phyloP scores from a whole-genome alignment of 2,797 vertebrate species.

The Anguilla obscura region DNA sequence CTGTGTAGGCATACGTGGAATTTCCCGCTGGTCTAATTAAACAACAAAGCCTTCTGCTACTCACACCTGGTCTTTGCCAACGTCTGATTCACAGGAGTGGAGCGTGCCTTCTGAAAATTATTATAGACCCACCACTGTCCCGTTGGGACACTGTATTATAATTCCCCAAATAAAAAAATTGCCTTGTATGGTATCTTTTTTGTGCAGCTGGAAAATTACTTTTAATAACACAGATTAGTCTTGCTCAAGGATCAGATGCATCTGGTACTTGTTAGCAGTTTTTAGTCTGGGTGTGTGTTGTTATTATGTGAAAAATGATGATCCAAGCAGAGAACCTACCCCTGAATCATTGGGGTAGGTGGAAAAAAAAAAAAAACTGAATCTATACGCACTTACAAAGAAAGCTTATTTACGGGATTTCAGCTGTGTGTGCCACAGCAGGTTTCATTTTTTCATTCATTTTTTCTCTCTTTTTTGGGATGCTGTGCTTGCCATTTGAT shows the following conservation, averaged over 20 bases:
- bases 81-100: conserved; percentile 1
- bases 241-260: background rate
- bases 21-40: conserved; percentile 21
- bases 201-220: conserved; percentile 15
- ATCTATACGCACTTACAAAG: background rate
- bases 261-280: background rate
- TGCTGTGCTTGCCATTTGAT: background rate
- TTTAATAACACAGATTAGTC: conserved; percentile 30
- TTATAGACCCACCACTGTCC: background rate
- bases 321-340: background rate
- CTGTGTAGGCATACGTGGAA: conserved; percentile 14
- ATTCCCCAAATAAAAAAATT: background rate
- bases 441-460: background rate
- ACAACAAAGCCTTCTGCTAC: conserved; percentile 13
- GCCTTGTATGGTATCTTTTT: background rate
- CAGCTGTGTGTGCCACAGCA: background rate
- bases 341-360: background rate
- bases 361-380: background rate
- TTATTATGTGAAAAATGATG: background rate
- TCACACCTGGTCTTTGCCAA: conserved; percentile 21
- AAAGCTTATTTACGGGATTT: background rate
- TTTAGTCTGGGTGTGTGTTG: background rate
- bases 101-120: conserved; percentile 1
- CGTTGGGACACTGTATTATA: background rate
- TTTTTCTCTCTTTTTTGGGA: background rate